These are phyloP conservation scores for Prionace glauca DNA, from an alignment of 2,797 vertebrate genomes.

Conservation along the genomic window DNA sequence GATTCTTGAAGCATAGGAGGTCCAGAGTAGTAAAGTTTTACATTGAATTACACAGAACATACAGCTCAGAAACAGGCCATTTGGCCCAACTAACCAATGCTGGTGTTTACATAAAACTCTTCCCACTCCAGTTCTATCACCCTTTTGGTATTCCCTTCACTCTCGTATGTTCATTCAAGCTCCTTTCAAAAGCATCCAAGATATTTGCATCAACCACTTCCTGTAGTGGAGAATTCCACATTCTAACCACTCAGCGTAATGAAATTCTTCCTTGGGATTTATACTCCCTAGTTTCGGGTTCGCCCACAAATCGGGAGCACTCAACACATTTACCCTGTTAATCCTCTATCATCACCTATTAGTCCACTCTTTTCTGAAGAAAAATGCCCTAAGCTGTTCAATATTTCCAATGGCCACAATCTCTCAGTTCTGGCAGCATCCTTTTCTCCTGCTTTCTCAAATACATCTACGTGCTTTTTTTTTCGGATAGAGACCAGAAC, in stretches of 20 bases:
- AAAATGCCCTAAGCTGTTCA: neutral
- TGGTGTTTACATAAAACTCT: neutral
- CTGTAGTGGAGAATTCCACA: neutral
- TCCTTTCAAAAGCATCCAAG: neutral
- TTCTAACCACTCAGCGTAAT: neutral
- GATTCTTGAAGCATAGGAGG: no score
- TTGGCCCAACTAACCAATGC: neutral
- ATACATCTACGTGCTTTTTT: neutral
- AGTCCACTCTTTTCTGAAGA: neutral
- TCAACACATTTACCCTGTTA: neutral
- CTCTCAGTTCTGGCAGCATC: neutral
- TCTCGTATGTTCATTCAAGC: neutral
- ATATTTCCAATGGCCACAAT: neutral
- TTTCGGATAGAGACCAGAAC: neutral
- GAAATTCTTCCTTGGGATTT: neutral
- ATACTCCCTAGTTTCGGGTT: neutral
- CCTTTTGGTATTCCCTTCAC: neutral
- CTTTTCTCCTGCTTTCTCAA: neutral
- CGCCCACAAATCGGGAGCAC: neutral
- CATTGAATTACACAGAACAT: neutral
- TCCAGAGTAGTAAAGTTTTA: neutral
- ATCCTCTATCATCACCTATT: neutral
- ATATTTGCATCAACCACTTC: neutral
- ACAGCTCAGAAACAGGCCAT: neutral
- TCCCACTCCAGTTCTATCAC: neutral